Evolutionary conservation across 2,888 invertebrate genomes (phyloP).

Genomic region (Andrena praecox): DNA sequence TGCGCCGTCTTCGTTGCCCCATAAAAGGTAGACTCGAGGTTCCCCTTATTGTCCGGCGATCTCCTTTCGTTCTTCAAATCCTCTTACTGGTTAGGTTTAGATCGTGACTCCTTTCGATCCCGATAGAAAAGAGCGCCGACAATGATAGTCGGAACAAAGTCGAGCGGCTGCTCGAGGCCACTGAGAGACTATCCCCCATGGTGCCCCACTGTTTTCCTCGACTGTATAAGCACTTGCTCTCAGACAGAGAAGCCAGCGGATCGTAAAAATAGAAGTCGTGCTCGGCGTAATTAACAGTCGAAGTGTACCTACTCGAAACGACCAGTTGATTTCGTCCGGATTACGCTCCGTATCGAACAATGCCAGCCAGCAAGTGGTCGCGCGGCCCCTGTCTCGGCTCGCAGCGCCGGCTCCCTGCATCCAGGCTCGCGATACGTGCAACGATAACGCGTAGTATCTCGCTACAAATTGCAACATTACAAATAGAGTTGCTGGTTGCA

Average conservation of each 20-base stretch:
- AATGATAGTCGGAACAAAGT: neutral
- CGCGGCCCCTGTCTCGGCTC: no score
- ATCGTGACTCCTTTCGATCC: neutral
- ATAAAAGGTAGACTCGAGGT: neutral
- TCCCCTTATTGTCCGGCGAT: neutral
- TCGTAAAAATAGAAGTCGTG: no score
- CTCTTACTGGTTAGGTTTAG: neutral
- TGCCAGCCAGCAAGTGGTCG: no score
- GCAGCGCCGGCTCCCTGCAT: neutral
- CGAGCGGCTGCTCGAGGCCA: no score
- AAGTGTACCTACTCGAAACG: no score
- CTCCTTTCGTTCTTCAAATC: conserved; percentile 5
- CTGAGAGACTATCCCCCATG: no score
- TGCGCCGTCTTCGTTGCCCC: neutral
- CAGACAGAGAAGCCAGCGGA: no score
- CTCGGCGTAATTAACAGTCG: no score
- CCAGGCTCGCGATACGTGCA: neutral
- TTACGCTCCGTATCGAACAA: no score
- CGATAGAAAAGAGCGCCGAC: neutral
- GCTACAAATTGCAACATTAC: conserved; percentile 41
- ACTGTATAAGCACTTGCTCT: no score
- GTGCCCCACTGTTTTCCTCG: no score
- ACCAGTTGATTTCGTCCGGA: no score
- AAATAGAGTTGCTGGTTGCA: conserved; percentile 60
- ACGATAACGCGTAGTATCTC: conserved; percentile 22